phyloP scores from a whole-genome alignment of 2,888 invertebrate species.

The Schrankia costaestrigalis region DNA sequence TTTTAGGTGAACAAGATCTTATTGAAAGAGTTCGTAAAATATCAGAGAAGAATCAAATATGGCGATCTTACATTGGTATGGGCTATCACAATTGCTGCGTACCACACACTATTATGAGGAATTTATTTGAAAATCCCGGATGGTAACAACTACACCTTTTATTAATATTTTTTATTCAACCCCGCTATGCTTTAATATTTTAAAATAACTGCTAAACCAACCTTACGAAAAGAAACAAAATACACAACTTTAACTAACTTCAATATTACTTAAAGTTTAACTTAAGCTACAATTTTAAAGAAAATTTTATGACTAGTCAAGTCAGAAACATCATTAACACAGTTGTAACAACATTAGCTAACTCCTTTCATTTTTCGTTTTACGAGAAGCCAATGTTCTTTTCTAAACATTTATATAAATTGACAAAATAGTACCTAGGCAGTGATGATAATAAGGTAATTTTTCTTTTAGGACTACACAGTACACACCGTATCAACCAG shows the following conservation, averaged over 20 bases:
- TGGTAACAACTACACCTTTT: conserved; percentile 82
- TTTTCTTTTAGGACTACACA: conserved; percentile 90
- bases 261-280: neutral
- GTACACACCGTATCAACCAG: conserved; percentile 99
- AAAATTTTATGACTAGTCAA: no score
- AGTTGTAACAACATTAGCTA: no score
- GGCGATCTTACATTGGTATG: conserved; percentile 98
- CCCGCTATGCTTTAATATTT: neutral
- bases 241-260: no score
- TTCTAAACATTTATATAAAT: neutral
- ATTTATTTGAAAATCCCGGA: conserved; percentile 99
- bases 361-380: no score
- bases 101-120: conserved; percentile 96
- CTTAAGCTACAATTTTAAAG: no score
- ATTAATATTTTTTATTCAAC: neutral
- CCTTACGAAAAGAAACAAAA: no score
- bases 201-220: neutral
- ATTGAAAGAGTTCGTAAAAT: conserved; percentile 89
- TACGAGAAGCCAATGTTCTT: no score
- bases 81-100: conserved; percentile 99
- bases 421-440: neutral
- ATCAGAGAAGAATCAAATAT: conserved; percentile 93
- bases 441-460: neutral
- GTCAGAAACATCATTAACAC: no score
- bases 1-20: conserved; percentile 93